A percentile compares a stretch with the other conserved stretches of the same genome.
These are phyloP conservation scores for Margaritifera margaritifera DNA, from an alignment of 2,888 invertebrate species.

Conservation along the genomic window DNA sequence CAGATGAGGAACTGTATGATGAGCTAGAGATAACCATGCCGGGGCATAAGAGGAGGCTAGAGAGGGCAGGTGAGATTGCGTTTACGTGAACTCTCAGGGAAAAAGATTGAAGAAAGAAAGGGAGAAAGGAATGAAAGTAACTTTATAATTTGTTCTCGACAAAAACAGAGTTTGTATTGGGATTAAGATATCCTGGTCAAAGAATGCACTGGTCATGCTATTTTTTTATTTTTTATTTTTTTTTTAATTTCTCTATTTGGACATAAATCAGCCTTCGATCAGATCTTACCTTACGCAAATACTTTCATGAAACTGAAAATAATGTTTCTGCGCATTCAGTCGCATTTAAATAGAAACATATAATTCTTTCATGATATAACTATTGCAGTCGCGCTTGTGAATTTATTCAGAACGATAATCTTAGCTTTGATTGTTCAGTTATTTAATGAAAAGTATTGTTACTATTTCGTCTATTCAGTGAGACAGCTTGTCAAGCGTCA, in stretches of 20 bases:
- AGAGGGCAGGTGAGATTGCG: conserved; percentile 59
- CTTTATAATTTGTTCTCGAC: neutral
- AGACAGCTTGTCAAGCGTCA: too few relatives aligned
- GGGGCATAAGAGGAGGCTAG: conserved; percentile 63
- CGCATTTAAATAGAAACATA: too few relatives aligned
- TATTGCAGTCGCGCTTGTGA: neutral
- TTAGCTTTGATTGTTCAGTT: too few relatives aligned
- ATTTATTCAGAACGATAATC: neutral
- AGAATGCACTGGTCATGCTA: neutral
- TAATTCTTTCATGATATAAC: neutral
- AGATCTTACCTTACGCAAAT: too few relatives aligned
- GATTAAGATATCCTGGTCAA: neutral
- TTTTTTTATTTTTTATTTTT: too few relatives aligned
- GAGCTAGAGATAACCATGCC: conserved; percentile 68
- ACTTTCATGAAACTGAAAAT: too few relatives aligned
- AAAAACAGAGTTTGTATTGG: neutral
- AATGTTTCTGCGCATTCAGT: too few relatives aligned
- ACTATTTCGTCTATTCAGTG: too few relatives aligned
- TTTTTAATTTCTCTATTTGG: too few relatives aligned
- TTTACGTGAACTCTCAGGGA: neutral
- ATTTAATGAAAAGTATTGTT: too few relatives aligned
- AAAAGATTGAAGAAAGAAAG: neutral
- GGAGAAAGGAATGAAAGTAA: neutral
- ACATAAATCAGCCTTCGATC: too few relatives aligned
- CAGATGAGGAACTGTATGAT: conserved; percentile 61